Percentiles rank a stretch among this genome's conserved stretches.
These are phyloP conservation scores for Cheilosia urbana DNA, from an alignment of 2,888 invertebrate species.

Conservation along the genomic window DNA sequence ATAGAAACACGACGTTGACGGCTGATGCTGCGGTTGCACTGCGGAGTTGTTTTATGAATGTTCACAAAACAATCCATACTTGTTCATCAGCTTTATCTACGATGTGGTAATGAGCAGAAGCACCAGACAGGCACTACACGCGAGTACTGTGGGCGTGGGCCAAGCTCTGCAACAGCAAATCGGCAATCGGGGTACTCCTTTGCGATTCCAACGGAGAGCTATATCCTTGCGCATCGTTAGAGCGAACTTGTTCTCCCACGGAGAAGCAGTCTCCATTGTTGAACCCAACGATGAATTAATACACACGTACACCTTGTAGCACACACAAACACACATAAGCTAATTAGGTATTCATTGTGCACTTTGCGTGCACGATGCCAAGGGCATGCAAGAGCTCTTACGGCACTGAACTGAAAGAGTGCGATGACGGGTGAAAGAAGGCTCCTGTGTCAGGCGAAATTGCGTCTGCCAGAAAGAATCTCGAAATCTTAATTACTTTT, in stretches of 20 bases:
- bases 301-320: slow-evolving; percentile 1
- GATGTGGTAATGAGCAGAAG: slow-evolving; percentile 11
- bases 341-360: slow-evolving; percentile 67
- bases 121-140: neutral
- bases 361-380: slow-evolving; percentile 63
- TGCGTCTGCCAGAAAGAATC: slow-evolving; percentile 53
- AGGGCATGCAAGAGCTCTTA: slow-evolving; percentile 41
- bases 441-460: slow-evolving; percentile 31
- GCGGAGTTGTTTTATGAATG: slow-evolving; percentile 21
- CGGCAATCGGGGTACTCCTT: slow-evolving; percentile 22
- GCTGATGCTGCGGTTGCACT: slow-evolving; percentile 2
- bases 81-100: slow-evolving; percentile 33
- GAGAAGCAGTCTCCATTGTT: slow-evolving; percentile 6
- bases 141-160: neutral
- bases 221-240: slow-evolving; percentile 53
- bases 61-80: slow-evolving; percentile 36
- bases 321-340: slow-evolving; percentile 44
- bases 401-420: neutral
- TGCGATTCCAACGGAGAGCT: slow-evolving; percentile 47
- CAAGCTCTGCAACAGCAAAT: slow-evolving; percentile 8
- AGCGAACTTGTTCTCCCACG: slow-evolving; percentile 38
- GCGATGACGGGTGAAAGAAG: slow-evolving; percentile 35
- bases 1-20: slow-evolving; percentile 6
- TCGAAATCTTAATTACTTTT: slow-evolving; percentile 69
- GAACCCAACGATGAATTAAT: slow-evolving; percentile 51